These are phyloP conservation scores for Crenuchus spilurus DNA, from an alignment of 2,797 vertebrate species.

Conservation along the genomic window DNA sequence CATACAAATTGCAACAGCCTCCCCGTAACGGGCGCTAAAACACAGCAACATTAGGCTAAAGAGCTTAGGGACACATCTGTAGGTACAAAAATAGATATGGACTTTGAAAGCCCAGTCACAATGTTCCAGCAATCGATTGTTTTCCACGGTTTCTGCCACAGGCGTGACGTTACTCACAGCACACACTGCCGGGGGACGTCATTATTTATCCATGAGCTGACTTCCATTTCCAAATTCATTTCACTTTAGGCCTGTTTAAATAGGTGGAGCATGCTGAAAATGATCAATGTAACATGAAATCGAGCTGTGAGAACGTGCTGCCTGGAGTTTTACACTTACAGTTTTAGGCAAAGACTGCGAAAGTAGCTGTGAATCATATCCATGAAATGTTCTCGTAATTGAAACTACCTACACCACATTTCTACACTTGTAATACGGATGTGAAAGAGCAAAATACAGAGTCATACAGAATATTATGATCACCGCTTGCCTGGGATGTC, in stretches of 20 bases:
- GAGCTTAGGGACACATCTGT: background rate
- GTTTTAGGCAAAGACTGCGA: background rate
- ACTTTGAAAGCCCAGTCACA: slow-evolving; percentile 4
- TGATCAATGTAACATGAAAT: too few relatives aligned
- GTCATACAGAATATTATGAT: too few relatives aligned
- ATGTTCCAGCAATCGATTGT: slow-evolving; percentile 7
- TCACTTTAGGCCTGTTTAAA: background rate
- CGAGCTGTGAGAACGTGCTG: background rate
- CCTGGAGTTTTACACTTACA: background rate
- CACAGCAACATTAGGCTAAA: background rate
- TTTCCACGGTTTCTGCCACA: background rate
- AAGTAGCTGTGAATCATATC: background rate
- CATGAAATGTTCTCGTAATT: too few relatives aligned
- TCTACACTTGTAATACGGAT: too few relatives aligned
- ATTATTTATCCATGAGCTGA: background rate
- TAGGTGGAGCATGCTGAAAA: background rate
- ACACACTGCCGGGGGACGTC: background rate
- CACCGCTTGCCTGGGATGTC: too few relatives aligned
- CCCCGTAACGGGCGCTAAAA: background rate
- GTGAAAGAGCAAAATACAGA: too few relatives aligned
- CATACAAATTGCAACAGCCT: background rate
- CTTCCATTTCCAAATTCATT: background rate
- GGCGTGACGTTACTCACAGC: background rate
- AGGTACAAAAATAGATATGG: background rate
- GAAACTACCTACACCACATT: too few relatives aligned